These are phyloP conservation scores for Microtus ochrogaster DNA, from an alignment of 2,113 vertebrate genomes.

Conservation along the genomic window DNA sequence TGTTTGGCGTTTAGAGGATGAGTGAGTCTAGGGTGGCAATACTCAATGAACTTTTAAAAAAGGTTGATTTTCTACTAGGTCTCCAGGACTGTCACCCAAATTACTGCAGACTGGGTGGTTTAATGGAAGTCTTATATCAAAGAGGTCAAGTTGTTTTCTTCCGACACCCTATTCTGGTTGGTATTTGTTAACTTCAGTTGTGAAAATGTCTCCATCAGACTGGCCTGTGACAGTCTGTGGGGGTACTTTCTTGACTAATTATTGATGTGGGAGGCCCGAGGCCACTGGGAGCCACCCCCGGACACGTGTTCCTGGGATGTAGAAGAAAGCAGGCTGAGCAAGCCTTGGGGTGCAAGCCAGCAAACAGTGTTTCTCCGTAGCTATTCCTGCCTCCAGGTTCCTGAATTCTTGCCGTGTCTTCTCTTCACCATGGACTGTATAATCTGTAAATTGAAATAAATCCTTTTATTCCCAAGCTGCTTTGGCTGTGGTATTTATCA, in stretches of 20 bases:
- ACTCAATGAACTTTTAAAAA: background rate
- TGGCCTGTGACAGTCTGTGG: background rate
- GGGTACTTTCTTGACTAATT: background rate
- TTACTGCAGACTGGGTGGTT: background rate
- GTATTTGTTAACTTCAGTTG: background rate
- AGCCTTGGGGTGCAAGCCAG: background rate
- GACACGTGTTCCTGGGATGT: background rate
- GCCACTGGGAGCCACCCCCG: no score
- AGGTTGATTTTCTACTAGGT: background rate
- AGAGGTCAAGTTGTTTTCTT: background rate
- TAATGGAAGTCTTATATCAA: background rate
- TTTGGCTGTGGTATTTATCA: background rate
- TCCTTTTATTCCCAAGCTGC: background rate
- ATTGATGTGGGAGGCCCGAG: background rate
- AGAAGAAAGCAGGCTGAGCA: background rate
- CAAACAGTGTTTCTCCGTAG: background rate
- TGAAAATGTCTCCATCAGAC: background rate
- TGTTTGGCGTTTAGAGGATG: slow-evolving; percentile 25
- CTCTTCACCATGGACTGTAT: background rate
- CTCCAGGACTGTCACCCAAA: background rate
- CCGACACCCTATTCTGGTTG: background rate
- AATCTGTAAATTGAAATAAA: background rate
- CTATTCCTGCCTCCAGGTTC: background rate
- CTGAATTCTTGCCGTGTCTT: background rate
- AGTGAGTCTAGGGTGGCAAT: slow-evolving; percentile 1